Percentiles rank a stretch among this genome's conserved stretches.
These are phyloP conservation scores for Synanthedon vespiformis DNA, from an alignment of 2,888 invertebrate species.

Conservation along the genomic window DNA sequence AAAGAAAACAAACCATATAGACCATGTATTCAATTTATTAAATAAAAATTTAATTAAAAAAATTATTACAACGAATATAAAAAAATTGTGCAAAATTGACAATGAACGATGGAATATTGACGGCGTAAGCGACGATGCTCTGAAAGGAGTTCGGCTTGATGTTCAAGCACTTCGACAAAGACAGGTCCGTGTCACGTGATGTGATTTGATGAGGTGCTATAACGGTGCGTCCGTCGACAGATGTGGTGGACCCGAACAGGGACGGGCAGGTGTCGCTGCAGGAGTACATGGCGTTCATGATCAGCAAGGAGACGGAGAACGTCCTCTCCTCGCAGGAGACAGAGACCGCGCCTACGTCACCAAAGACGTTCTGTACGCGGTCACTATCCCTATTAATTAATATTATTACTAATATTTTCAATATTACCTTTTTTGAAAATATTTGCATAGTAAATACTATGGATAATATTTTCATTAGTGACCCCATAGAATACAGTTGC, in stretches of 20 bases:
- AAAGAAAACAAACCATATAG: too few species aligned
- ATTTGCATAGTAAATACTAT: too few species aligned
- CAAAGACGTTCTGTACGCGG: constrained; percentile 97
- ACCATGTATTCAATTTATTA: too few species aligned
- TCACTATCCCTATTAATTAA: constrained; percentile 33
- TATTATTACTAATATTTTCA: constrained; percentile 70
- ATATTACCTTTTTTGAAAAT: too few species aligned
- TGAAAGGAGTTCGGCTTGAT: constrained; percentile 96
- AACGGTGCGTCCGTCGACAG: constrained; percentile 62
- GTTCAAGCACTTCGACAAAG: constrained; percentile 99
- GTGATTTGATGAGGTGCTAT: neutral
- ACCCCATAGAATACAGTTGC: too few species aligned
- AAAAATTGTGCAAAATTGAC: too few species aligned
- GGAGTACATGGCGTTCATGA: constrained; percentile 99
- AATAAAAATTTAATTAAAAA: too few species aligned
- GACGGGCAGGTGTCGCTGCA: constrained; percentile 98
- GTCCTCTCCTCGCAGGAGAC: constrained; percentile 99
- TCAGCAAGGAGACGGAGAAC: constrained; percentile 99
- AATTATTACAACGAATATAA: too few species aligned
- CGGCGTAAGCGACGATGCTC: constrained; percentile 96
- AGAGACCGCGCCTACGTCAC: constrained; percentile 97
- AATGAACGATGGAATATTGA: constrained; percentile 8
- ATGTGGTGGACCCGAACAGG: constrained; percentile 91
- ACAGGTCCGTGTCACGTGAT: constrained; percentile 76
- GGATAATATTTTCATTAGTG: too few species aligned